These are phyloP conservation scores for Leptodirus hochenwartii DNA, from an alignment of 2,888 invertebrate species.

Conservation along the genomic window DNA sequence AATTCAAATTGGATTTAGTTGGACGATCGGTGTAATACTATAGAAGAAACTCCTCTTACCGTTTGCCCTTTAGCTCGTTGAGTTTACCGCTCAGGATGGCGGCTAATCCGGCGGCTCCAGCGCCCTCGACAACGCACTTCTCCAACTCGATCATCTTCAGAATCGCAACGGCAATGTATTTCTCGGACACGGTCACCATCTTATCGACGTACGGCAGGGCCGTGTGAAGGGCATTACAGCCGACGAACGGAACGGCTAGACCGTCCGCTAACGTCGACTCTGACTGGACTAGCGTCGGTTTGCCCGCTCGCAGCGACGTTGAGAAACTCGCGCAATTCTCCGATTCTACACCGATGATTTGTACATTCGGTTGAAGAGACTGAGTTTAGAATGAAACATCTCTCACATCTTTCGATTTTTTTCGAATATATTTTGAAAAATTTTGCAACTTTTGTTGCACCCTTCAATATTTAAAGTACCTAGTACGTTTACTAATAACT, in stretches of 20 bases:
- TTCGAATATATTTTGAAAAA: too few species aligned
- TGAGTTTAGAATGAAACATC: too few species aligned
- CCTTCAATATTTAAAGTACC: too few species aligned
- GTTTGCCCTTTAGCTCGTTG: constrained; percentile 47
- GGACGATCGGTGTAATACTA: background rate
- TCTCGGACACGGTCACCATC: constrained; percentile 45
- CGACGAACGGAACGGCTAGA: constrained; percentile 48
- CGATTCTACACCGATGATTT: constrained; percentile 89
- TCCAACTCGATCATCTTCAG: constrained; percentile 42
- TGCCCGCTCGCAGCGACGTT: constrained; percentile 35
- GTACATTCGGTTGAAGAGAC: too few species aligned
- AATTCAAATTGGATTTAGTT: background rate
- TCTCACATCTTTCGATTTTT: too few species aligned
- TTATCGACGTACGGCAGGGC: constrained; percentile 41
- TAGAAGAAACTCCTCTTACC: constrained; percentile 22
- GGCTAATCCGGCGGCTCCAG: constrained; percentile 49
- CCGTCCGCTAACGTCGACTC: constrained; percentile 49
- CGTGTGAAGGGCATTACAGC: constrained; percentile 47
- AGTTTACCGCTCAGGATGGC: constrained; percentile 44
- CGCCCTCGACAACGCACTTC: constrained; percentile 56
- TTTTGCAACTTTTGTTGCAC: too few species aligned
- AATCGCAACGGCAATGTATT: constrained; percentile 45
- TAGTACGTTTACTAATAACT: too few species aligned
- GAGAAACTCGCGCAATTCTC: constrained; percentile 81
- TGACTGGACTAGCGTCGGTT: constrained; percentile 33